Evolutionary conservation across 37 sponge, comb jelly and placozoan genomes (phyloP).

Genomic region (Mnemiopsis leidyi): DNA sequence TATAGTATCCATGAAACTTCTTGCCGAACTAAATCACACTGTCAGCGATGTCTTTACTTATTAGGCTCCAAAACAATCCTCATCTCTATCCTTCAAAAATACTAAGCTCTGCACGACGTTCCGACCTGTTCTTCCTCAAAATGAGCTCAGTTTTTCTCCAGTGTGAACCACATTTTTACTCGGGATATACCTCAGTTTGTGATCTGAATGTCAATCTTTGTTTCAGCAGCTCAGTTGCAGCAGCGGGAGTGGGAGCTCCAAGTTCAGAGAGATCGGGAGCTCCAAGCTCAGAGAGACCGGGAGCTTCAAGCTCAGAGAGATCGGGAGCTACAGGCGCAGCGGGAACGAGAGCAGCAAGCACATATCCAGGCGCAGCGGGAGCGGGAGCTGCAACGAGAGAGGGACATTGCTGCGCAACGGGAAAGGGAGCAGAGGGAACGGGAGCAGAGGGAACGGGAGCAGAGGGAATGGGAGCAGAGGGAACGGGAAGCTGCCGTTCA

Average conservation of each 20-base stretch:
- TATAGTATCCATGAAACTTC: too few relatives aligned
- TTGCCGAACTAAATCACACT: too few relatives aligned
- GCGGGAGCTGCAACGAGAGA: neutral
- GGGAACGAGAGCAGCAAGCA: neutral
- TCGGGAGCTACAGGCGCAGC: neutral
- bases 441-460: neutral
- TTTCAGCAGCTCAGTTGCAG: neutral
- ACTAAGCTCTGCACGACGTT: too few relatives aligned
- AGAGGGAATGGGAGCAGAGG: too few relatives aligned
- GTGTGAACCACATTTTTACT: too few relatives aligned
- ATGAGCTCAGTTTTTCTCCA: too few relatives aligned
- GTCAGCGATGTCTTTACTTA: too few relatives aligned
- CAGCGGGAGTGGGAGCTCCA: neutral
- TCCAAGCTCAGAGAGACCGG: neutral
- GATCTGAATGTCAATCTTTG: too few relatives aligned
- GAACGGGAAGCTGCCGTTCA: conserved; percentile 14
- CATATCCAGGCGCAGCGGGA: neutral
- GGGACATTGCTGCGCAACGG: neutral
- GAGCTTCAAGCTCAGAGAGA: neutral
- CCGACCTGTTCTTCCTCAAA: too few relatives aligned
- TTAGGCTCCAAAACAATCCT: too few relatives aligned
- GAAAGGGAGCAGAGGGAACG: neutral
- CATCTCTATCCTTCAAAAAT: too few relatives aligned
- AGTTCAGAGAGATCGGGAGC: neutral
- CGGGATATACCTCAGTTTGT: too few relatives aligned